Percentiles rank a stretch among this genome's conserved stretches.
Evolutionary conservation across 30 jellyfish, hydroid and myxozoan species (phyloP).

Genomic region (Aurelia sp.): DNA sequence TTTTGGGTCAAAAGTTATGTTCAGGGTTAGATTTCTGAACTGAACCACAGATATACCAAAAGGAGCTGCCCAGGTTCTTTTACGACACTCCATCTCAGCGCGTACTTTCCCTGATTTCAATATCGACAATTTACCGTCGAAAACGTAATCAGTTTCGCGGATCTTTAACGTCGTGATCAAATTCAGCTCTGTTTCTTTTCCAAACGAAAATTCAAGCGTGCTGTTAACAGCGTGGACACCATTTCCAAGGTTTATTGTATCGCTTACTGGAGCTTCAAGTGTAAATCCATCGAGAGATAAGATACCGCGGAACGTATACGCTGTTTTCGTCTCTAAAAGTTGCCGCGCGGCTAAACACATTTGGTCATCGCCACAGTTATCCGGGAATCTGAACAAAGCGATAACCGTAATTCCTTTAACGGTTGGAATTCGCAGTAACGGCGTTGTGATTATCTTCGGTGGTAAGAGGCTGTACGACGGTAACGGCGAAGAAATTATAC

Average conservation of each 20-base stretch:
- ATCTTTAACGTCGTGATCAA: conserved; percentile 69
- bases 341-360: conserved; percentile 83
- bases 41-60: conserved; percentile 78
- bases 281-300: conserved; percentile 76
- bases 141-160: conserved; percentile 61
- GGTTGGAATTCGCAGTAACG: conserved; percentile 91
- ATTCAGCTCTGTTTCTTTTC: conserved; percentile 77
- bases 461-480: conserved; percentile 85
- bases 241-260: conserved; percentile 67
- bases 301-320: conserved; percentile 89
- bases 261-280: conserved; percentile 75
- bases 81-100: conserved; percentile 67
- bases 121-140: conserved; percentile 86
- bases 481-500: conserved; percentile 89
- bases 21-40: conserved; percentile 75
- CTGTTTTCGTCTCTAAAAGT: conserved; percentile 63
- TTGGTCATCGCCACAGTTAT: conserved; percentile 98
- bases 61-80: conserved; percentile 90
- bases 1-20: conserved; percentile 65
- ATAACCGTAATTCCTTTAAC: conserved; percentile 78
- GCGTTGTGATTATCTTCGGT: conserved; percentile 97
- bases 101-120: conserved; percentile 80
- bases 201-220: conserved; percentile 83
- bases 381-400: conserved; percentile 93
- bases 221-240: conserved; percentile 78